Evolutionary conservation across 2,113 vertebrate species (phyloP), one percentile per base, ranked within the genome.

Genomic region (Struthidea cinerea): DNA sequence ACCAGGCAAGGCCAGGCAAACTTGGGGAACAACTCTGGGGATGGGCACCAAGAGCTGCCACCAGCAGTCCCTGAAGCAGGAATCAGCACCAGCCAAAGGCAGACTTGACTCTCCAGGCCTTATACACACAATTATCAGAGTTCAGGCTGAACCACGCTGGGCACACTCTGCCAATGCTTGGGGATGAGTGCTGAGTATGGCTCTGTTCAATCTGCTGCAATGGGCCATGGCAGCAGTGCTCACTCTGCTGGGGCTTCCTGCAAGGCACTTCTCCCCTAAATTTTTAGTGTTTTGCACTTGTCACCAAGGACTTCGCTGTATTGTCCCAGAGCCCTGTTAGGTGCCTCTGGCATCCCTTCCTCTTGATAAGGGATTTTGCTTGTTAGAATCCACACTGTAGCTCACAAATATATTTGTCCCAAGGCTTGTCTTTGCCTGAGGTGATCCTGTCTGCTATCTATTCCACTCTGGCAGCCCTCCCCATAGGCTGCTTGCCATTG

Each of bases 171-270:
- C 6, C 2, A 3, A 4, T 46, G 6, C 10, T 39, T 41, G 10
- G 6, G 4, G 3, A 27, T 37, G 13, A 26, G 6, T 21, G 12
- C 3, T 0, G 6, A 11, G 9, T 1, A 4, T 3, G 2, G 11
- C 53, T 84, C 19, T 1, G 0, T 67, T 63, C 7, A 3, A 10
- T 26, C 21, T 1, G 0, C 23, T 61, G 32, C 27, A 23, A 18
- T 16, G 7, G 19, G 8, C 11, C 17, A 4, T 6, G 17, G 16
- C 35, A 67, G 6, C 0, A 3, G 2, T 16, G 4, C 15, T 78
- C 3, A 4, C 8, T 55, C 13, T 49, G 26, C 69, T 63, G 28
- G 6, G 21, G 3, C 20, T 9, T 61, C 30, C 33, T 4, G 5
- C 14, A 42, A 60, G 55, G 7, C 3, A 18, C 18, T 23, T 16